These are phyloP conservation scores for Synanthedon myopaeformis DNA, from an alignment of 2,888 invertebrate species.

Conservation along the genomic window DNA sequence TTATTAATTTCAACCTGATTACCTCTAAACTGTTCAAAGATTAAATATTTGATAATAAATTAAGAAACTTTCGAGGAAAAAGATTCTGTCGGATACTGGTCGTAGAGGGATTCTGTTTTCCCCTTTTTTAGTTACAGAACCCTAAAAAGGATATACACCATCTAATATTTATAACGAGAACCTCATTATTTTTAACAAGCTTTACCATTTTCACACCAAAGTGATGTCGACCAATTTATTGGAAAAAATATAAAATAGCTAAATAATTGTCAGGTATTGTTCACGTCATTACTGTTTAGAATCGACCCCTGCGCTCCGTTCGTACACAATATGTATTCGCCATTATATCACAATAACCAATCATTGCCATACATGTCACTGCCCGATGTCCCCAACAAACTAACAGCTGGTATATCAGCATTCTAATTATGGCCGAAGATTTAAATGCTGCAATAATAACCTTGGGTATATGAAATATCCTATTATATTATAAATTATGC, in stretches of 20 bases:
- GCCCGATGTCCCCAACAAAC: constrained; percentile 43
- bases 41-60: too few species aligned
- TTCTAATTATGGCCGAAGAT: constrained; percentile 12
- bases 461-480: too few species aligned
- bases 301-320: constrained; percentile 11
- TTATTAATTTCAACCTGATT: too few species aligned
- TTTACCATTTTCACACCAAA: constrained; percentile 33
- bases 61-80: too few species aligned
- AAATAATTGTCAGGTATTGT: constrained; percentile 39
- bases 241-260: constrained; percentile 33
- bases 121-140: too few species aligned
- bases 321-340: constrained; percentile 28
- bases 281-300: constrained; percentile 6
- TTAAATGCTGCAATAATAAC: too few species aligned
- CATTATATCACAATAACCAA: constrained; percentile 64
- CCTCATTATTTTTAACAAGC: constrained; percentile 66
- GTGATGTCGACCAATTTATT: constrained; percentile 44
- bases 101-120: too few species aligned
- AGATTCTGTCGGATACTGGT: too few species aligned
- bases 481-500: too few species aligned
- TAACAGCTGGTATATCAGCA: constrained; percentile 16
- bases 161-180: constrained; percentile 2
- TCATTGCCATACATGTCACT: constrained; percentile 56
- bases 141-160: background rate
- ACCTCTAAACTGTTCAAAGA: too few species aligned